phyloP scores from a whole-genome alignment of 2,888 invertebrate genomes.

The Carpatolechia fugitivella region DNA sequence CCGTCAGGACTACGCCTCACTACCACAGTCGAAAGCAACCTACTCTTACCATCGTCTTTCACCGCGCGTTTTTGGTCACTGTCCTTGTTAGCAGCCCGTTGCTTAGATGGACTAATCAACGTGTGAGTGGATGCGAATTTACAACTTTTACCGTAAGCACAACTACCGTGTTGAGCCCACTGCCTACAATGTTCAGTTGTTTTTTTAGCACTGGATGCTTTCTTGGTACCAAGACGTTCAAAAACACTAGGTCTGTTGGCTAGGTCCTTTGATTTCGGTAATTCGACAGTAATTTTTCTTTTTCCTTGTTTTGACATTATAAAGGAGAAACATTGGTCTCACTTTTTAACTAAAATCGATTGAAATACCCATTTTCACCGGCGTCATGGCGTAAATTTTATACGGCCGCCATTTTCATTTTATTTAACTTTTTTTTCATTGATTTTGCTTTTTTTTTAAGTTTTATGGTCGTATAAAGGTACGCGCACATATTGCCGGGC shows the following conservation, averaged over 20 bases:
- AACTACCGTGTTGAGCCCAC: constrained; percentile 88
- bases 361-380: constrained; percentile 42
- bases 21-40: constrained; percentile 82
- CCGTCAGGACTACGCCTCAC: constrained; percentile 81
- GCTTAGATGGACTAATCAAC: constrained; percentile 87
- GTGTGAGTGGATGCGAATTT: constrained; percentile 87
- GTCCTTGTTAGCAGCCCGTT: constrained; percentile 83
- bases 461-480: too few species aligned
- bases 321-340: constrained; percentile 70
- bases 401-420: constrained; percentile 21
- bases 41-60: constrained; percentile 82
- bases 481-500: too few species aligned
- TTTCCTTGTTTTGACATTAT: constrained; percentile 83
- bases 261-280: constrained; percentile 83
- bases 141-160: constrained; percentile 88
- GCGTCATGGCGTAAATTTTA: constrained; percentile 20
- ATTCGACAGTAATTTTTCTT: constrained; percentile 88
- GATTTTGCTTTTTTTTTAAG: constrained; percentile 6
- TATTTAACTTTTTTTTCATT: neutral
- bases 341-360: constrained; percentile 45
- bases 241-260: constrained; percentile 88
- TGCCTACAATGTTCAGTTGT: constrained; percentile 85
- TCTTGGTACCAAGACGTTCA: constrained; percentile 89
- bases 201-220: constrained; percentile 77
- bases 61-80: constrained; percentile 70